Conservation (phyloP, 1,140 invertebrate species). For the Chymomyza costata region DNA sequence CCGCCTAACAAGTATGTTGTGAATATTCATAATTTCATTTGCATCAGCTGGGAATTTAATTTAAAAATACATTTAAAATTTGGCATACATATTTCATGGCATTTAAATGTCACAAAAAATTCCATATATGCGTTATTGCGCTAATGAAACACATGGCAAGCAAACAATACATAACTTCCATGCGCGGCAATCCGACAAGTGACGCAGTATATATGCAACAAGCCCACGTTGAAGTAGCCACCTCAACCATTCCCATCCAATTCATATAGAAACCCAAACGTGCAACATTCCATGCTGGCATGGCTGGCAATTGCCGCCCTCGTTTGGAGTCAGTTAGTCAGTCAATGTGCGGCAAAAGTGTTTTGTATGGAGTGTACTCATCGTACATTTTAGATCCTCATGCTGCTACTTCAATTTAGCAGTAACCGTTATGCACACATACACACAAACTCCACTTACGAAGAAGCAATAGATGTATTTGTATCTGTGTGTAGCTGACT, state of each 20-base stretch:
- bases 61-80: constrained; percentile 35
- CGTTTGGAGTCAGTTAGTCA: constrained; percentile 12
- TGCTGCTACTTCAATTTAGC: constrained; percentile 15
- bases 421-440: constrained; percentile 3
- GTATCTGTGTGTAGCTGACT: constrained; percentile 11
- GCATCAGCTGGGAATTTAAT: too few species aligned
- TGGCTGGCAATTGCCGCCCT: neutral
- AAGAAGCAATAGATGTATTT: constrained; percentile 8
- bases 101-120: constrained; percentile 54
- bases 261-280: neutral
- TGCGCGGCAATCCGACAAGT: too few species aligned
- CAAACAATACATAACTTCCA: neutral
- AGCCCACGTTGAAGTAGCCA: neutral
- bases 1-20: too few species aligned
- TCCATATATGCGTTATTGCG: constrained; percentile 52
- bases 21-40: too few species aligned
- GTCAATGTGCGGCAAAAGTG: too few species aligned
- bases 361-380: neutral
- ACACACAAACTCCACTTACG: neutral
- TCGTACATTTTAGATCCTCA: constrained; percentile 12
- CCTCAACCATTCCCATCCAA: neutral
- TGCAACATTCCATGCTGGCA: too few species aligned
- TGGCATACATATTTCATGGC: constrained; percentile 46
- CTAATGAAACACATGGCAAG: constrained; percentile 60
- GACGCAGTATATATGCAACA: neutral